Conservation (phyloP, 2,888 invertebrate genomes). For the Eudemis profundana region DNA sequence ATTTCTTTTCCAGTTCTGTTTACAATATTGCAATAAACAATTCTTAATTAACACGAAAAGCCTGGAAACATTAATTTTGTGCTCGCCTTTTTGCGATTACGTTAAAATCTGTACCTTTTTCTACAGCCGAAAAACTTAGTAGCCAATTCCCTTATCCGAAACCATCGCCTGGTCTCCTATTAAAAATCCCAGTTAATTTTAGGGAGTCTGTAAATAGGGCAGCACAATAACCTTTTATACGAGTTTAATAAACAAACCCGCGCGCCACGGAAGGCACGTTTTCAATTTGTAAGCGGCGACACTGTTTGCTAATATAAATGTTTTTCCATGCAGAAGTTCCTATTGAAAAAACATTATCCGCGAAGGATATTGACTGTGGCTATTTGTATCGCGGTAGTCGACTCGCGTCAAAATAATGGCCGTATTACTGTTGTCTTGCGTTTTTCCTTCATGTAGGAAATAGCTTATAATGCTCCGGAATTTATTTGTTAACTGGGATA, state of each 20-base stretch:
- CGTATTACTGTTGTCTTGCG: neutral
- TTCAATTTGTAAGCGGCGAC: slow-evolving; percentile 44
- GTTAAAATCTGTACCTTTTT: neutral
- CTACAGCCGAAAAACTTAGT: neutral
- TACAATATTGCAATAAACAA: too few relatives aligned
- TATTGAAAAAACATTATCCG: slow-evolving; percentile 35
- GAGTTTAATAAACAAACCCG: slow-evolving; percentile 42
- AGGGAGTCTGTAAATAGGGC: slow-evolving; percentile 37
- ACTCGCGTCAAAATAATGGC: neutral
- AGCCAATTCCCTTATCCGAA: slow-evolving; percentile 6
- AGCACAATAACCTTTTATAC: slow-evolving; percentile 36
- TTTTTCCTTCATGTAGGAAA: too few relatives aligned
- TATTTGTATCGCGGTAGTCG: neutral
- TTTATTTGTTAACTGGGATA: too few relatives aligned
- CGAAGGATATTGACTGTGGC: slow-evolving; percentile 8
- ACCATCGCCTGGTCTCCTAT: neutral
- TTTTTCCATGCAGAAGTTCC: slow-evolving; percentile 42
- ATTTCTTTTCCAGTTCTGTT: too few relatives aligned
- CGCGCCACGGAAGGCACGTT: slow-evolving; percentile 39
- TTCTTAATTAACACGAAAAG: too few relatives aligned
- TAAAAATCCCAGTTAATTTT: slow-evolving; percentile 36
- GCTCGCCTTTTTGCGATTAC: neutral
- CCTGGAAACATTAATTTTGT: neutral
- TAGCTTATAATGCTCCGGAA: too few relatives aligned
- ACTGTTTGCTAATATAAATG: slow-evolving; percentile 46